Conservation (phyloP, 2,113 vertebrate species). For the Perca flavescens region DNA sequence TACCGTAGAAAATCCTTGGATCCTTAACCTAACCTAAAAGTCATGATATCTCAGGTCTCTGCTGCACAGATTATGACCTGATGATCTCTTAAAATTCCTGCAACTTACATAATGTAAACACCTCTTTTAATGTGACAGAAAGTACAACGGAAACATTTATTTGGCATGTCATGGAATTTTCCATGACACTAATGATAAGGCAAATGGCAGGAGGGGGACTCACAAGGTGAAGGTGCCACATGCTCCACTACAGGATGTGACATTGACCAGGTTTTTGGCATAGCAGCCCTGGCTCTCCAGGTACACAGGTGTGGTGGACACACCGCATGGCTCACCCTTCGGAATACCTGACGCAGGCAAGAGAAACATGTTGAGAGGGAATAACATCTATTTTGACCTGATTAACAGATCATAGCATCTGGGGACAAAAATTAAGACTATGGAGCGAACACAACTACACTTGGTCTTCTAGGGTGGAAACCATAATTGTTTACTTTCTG, state of each 20-base stretch:
- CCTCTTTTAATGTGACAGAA: neutral
- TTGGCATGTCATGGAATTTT: neutral
- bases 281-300: constrained; percentile 80
- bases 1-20: neutral
- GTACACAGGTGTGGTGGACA: constrained; percentile 57
- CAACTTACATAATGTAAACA: neutral
- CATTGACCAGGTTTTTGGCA: constrained; percentile 69
- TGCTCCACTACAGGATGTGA: constrained; percentile 85
- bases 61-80: neutral
- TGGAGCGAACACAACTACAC: too few relatives aligned
- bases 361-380: neutral
- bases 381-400: neutral
- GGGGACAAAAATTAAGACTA: neutral
- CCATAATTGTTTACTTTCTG: neutral
- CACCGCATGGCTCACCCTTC: constrained; percentile 67
- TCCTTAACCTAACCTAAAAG: too few relatives aligned
- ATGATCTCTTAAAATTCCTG: neutral
- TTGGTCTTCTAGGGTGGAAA: neutral
- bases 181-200: neutral
- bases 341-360: constrained; percentile 43
- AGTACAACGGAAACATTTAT: neutral
- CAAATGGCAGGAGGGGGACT: constrained; percentile 55
- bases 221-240: constrained; percentile 87
- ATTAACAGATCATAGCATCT: neutral
- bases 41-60: neutral